Percentiles rank a stretch among this genome's conserved stretches.
These are phyloP conservation scores for Enteromius paludinosus DNA, from an alignment of 2,797 vertebrate species.

Conservation along the genomic window DNA sequence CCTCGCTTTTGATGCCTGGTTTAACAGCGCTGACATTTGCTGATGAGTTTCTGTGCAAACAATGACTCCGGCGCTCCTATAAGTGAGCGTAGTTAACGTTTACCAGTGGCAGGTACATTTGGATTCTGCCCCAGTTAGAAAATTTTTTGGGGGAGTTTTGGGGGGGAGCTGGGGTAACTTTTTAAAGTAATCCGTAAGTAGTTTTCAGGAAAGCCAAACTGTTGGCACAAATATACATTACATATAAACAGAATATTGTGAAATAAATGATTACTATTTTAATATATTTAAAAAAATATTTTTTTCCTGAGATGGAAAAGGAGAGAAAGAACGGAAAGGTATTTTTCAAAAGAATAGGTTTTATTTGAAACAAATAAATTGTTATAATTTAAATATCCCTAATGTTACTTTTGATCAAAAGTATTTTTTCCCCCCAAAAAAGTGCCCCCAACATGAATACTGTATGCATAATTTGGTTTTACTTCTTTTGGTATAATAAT, in stretches of 20 bases:
- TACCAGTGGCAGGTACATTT: background rate
- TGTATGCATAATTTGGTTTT: background rate
- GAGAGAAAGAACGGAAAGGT: too few relatives aligned
- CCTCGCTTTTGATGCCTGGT: conserved; percentile 64
- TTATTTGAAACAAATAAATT: background rate
- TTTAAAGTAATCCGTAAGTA: background rate
- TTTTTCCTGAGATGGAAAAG: background rate
- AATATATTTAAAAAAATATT: background rate
- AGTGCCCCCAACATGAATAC: background rate
- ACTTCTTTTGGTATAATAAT: background rate
- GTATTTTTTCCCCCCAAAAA: background rate
- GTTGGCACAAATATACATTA: background rate
- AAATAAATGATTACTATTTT: background rate
- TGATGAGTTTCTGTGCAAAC: conserved; percentile 71
- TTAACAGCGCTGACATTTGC: conserved; percentile 68
- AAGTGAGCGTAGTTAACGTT: background rate
- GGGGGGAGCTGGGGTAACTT: background rate
- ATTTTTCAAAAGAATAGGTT: background rate
- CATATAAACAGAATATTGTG: background rate
- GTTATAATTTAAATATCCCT: background rate
- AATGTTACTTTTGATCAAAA: background rate
- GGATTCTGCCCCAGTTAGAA: background rate
- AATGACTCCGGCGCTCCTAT: conserved; percentile 53
- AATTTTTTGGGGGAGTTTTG: background rate
- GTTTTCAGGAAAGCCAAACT: background rate